Percentiles rank a stretch among this genome's conserved stretches.
Evolutionary conservation across 1,140 invertebrate species (phyloP).

Genomic region (Hestina assimilis): DNA sequence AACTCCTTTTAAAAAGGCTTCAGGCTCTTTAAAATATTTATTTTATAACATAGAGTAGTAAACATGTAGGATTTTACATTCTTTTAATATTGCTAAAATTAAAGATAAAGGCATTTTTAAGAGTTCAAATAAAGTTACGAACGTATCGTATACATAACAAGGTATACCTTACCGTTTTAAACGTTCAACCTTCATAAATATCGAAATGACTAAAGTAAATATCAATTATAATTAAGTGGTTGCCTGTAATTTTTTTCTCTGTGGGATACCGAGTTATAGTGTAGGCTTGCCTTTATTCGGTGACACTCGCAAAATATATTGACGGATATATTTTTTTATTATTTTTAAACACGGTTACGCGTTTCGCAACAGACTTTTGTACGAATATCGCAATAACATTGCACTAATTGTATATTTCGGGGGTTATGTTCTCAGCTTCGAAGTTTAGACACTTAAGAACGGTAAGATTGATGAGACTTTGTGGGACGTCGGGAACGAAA

Average conservation of each 20-base stretch:
- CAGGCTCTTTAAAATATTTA: too few species aligned
- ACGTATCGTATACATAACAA: constrained; percentile 2
- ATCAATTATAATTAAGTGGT: constrained; percentile 25
- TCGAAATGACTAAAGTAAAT: constrained; percentile 19
- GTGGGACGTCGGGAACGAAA: constrained; percentile 27
- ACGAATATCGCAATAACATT: constrained; percentile 19
- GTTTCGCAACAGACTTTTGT: neutral
- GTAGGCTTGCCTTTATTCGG: constrained; percentile 11
- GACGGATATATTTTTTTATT: neutral
- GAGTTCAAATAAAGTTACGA: constrained; percentile 6
- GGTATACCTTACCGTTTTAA: constrained; percentile 10
- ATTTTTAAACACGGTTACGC: neutral
- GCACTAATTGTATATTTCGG: constrained; percentile 35
- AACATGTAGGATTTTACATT: too few species aligned
- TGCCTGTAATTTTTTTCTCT: constrained; percentile 13
- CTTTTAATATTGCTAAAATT: too few species aligned
- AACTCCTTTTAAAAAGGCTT: too few species aligned
- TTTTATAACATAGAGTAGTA: too few species aligned
- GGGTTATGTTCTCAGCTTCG: constrained; percentile 34
- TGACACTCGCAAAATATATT: constrained; percentile 7
- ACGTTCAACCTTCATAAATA: constrained; percentile 18
- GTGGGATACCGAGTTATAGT: constrained; percentile 5
- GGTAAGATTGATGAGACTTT: constrained; percentile 45
- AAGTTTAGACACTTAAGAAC: constrained; percentile 51
- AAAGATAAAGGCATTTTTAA: too few species aligned